Base-by-base conservation (phyloP, 2,888 invertebrate genomes). In the Scotopteryx bipunctaria region DNA sequence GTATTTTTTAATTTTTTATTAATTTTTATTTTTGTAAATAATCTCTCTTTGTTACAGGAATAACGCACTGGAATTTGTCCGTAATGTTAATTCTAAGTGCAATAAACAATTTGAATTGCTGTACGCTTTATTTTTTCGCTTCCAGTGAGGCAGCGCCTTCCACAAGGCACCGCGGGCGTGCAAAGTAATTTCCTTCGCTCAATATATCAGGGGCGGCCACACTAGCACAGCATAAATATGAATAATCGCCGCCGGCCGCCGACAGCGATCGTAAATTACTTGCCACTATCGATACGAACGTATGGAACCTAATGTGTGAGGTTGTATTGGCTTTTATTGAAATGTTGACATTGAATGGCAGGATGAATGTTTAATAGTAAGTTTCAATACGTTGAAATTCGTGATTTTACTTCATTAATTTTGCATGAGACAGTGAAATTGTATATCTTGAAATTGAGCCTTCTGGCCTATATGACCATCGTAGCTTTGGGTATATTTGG, bases 181-280 rank as follows among this genome's bases (percentile, higher is more conserved):
- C 64, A 65, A 69, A 71, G 68, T 69, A 69, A 71, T 71, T 71
- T 69, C 69, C 67, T 57, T 59, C 54, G 61, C 56, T 70, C 78
- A 70, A 76, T 78, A 78, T 75, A 74, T 78, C 77, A 76, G 50
- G 55, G 60, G 66, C 61, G 69, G 71, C 73, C 73, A 73, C 78
- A 73, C 74, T 69, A 67, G 66, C 69, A 61, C 63, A 66, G 72
- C 75, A 78, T 80, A 79, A 81, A 81, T 81, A 82, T 81, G 81
- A 82, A 80, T 82, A 79, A 81, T 81, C 75, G 76, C 69, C 66
- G 61, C 69, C 69, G 67, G 67, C 73, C 71, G 69, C 71, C 76
- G 79, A 81, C 78, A 72, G 68, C 70, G 67, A 55, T 71, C 72
- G 76, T 81, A 78, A 78, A 81, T 82, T 73, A 73, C 61, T 53